Conservation (phyloP, 2,888 invertebrate species). For the Tipula helvola region DNA sequence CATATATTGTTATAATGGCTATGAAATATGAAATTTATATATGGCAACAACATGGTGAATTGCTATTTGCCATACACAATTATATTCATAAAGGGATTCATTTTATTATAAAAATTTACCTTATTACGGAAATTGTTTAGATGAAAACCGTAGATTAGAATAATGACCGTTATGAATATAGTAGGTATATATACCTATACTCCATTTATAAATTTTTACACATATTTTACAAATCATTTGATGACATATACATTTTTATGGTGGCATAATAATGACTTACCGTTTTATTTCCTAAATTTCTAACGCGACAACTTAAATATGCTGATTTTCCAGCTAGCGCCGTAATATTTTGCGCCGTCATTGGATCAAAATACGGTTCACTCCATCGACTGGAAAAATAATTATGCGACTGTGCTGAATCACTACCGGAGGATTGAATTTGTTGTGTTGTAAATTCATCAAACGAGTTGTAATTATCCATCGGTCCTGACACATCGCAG, state of each 20-base stretch:
- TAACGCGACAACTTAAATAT: slow-evolving; percentile 34
- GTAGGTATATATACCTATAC: not conserved
- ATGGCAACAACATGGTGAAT: not conserved
- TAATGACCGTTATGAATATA: not conserved
- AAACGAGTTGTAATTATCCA: slow-evolving; percentile 31
- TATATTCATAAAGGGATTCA: not conserved
- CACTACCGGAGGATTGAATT: slow-evolving; percentile 20
- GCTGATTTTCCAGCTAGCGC: slow-evolving; percentile 62
- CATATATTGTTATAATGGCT: not conserved
- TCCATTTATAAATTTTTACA: not conserved
- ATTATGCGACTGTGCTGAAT: slow-evolving; percentile 20
- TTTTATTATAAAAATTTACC: not conserved
- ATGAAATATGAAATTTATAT: not conserved
- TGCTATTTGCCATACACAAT: not conserved
- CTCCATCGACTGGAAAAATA: slow-evolving; percentile 24
- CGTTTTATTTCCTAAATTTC: slow-evolving; percentile 36
- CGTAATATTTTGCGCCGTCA: slow-evolving; percentile 64
- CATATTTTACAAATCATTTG: not conserved
- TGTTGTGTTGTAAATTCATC: slow-evolving; percentile 21
- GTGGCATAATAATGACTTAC: slow-evolving; percentile 23
- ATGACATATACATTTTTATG: not conserved
- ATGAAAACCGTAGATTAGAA: not conserved
- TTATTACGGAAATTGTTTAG: not conserved
- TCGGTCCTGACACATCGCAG: slow-evolving; percentile 33
- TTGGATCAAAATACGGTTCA: slow-evolving; percentile 61